Evolutionary conservation across 1,140 invertebrate species (phyloP).

Genomic region (Drosophila persimilis): DNA sequence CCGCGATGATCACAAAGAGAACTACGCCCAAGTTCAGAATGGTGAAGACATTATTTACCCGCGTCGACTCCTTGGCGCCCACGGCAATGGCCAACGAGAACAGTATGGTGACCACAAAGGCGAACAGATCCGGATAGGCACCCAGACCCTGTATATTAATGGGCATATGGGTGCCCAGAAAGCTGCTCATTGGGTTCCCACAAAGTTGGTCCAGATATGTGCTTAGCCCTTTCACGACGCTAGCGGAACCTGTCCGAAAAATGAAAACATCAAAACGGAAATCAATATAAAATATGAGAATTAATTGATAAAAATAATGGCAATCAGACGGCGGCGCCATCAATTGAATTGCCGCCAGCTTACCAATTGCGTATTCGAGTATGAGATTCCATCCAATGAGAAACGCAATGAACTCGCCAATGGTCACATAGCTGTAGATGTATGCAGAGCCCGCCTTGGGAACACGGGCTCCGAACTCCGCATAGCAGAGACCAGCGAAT

Average conservation of each 20-base stretch:
- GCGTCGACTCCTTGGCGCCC: constrained; percentile 94
- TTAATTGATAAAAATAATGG: constrained; percentile 46
- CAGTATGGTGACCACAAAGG: constrained; percentile 88
- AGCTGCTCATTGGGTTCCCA: constrained; percentile 88
- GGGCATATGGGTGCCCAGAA: constrained; percentile 87
- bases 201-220: constrained; percentile 93
- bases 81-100: constrained; percentile 88
- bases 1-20: constrained; percentile 91
- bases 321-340: constrained; percentile 49
- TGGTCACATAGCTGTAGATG: constrained; percentile 94
- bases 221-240: constrained; percentile 95
- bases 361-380: constrained; percentile 95
- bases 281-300: constrained; percentile 22
- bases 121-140: constrained; percentile 92
- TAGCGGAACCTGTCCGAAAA: constrained; percentile 88
- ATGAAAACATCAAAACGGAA: neutral
- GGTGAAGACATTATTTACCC: constrained; percentile 95
- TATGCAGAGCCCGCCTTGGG: constrained; percentile 94
- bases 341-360: constrained; percentile 49
- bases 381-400: constrained; percentile 95
- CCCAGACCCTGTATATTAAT: constrained; percentile 89
- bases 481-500: constrained; percentile 94
- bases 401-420: constrained; percentile 92
- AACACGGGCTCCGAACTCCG: constrained; percentile 94
- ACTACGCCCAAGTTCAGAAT: constrained; percentile 93